Evolutionary conservation across 2,113 vertebrate genomes (phyloP).

Genomic region (Speoplatyrhinus poulsoni): DNA sequence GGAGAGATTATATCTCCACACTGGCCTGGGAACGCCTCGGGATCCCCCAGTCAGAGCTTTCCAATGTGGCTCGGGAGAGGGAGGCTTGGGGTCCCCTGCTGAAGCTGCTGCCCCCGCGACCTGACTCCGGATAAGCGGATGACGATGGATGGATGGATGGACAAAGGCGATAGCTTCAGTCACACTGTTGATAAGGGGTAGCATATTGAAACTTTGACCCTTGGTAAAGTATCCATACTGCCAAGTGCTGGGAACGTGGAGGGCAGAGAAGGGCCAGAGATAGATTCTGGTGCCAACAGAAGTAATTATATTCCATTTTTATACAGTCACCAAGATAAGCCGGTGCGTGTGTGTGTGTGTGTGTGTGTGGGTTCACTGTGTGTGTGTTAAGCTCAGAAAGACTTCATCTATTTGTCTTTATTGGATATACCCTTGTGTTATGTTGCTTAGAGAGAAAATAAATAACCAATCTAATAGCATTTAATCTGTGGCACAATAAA

Average conservation of each 20-base stretch:
- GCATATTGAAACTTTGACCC: conserved; percentile 16
- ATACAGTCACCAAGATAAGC: neutral
- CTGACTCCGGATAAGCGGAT: no score
- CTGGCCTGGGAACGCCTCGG: no score
- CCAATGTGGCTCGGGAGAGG: no score
- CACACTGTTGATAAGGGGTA: conserved; percentile 8
- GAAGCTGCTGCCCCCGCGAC: no score
- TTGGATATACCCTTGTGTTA: conserved; percentile 22
- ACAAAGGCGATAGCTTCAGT: neutral
- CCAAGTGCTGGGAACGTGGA: neutral
- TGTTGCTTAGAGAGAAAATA: neutral
- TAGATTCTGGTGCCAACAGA: neutral
- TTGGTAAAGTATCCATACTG: conserved; percentile 13
- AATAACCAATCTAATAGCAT: conserved; percentile 9
- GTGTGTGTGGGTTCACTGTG: neutral
- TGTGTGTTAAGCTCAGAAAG: conserved; percentile 1
- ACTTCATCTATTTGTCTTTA: conserved; percentile 16
- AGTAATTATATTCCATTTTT: neutral
- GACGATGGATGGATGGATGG: no score
- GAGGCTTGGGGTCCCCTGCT: no score
- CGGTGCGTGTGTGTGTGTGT: neutral
- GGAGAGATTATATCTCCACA: no score
- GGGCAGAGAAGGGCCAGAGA: neutral
- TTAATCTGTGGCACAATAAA: conserved; percentile 25
- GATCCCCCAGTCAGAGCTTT: no score